phyloP scores from a whole-genome alignment of 2,888 invertebrate genomes.

The Volucella zonaria region DNA sequence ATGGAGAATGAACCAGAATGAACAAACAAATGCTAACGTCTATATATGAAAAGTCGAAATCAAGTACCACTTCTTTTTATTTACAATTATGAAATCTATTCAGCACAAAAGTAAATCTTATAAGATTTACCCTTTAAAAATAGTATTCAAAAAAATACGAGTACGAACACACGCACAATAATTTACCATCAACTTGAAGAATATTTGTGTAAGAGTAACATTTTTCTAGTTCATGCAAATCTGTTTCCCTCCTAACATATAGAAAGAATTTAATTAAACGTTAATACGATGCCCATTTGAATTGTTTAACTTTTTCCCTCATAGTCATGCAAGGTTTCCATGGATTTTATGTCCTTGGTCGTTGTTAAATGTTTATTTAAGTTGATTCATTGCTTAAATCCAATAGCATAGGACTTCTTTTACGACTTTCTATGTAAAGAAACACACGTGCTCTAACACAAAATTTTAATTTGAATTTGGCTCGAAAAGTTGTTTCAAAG shows the following conservation, averaged over 20 bases:
- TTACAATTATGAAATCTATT: no score
- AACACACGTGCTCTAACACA: not conserved
- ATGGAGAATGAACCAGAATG: no score
- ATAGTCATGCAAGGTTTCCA: not conserved
- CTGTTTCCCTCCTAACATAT: not conserved
- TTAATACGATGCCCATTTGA: not conserved
- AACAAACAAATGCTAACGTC: no score
- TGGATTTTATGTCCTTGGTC: not conserved
- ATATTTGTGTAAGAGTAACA: no score
- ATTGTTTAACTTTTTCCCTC: not conserved
- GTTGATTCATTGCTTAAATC: not conserved
- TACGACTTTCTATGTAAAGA: not conserved
- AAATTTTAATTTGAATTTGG: not conserved
- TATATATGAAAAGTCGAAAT: no score
- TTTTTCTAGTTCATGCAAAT: not conserved
- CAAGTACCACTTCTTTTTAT: no score
- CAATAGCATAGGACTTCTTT: not conserved
- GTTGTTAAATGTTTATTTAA: slow-evolving; percentile 15
- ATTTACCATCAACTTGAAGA: no score
- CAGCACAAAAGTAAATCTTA: no score
- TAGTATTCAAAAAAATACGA: no score
- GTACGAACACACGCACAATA: no score
- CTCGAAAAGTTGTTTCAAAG: no score
- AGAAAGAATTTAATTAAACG: not conserved
- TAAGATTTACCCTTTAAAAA: no score